Percentiles rank a stretch among this genome's conserved stretches.
Conservation (phyloP, 2,113 vertebrate genomes). For the Poicephalus gulielmi region DNA sequence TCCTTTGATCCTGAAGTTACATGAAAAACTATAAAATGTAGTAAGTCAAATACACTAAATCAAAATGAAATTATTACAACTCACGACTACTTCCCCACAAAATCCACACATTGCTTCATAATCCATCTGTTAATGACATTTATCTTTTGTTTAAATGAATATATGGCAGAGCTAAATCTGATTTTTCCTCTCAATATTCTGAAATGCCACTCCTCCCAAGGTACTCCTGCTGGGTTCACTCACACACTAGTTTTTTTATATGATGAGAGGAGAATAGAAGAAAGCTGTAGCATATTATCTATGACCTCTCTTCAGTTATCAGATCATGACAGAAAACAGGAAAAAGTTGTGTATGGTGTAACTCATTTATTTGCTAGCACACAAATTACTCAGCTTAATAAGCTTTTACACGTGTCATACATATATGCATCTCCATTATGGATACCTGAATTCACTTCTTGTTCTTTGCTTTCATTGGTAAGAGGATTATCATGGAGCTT, state of each 20-base stretch:
- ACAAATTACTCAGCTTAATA: neutral
- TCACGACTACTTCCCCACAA: neutral
- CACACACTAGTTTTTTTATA: neutral
- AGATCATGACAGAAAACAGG: neutral
- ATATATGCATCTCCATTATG: neutral
- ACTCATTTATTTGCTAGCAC: neutral
- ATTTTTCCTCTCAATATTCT: neutral
- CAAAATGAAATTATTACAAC: neutral
- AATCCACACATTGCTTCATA: neutral
- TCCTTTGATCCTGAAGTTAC: neutral
- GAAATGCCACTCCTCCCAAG: neutral
- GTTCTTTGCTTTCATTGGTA: conserved; percentile 79
- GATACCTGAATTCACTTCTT: conserved; percentile 83
- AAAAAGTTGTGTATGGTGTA: neutral
- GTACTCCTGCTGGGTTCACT: neutral
- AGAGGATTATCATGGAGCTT: conserved; percentile 81
- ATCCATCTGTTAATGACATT: neutral
- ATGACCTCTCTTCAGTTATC: neutral
- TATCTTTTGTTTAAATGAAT: neutral
- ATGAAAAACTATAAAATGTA: neutral
- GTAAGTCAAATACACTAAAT: neutral
- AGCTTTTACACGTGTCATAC: neutral
- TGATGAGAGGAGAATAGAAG: neutral
- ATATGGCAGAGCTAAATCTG: neutral
- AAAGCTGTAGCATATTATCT: neutral